Conservation (phyloP, 2,113 vertebrate genomes). For the Apaloderma vittatum region DNA sequence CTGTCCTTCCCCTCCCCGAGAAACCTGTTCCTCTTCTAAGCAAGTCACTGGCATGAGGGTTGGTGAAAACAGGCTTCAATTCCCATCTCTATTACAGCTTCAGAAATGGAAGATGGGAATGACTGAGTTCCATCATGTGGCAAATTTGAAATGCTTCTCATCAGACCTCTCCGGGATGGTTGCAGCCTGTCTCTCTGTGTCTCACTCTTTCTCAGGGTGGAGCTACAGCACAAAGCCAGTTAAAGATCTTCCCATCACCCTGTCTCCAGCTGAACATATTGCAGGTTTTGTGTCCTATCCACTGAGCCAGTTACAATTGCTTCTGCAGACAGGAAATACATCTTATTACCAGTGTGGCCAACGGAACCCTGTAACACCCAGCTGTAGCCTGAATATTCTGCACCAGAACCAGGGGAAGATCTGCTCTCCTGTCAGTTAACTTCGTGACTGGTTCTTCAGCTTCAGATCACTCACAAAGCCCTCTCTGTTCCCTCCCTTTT, state of each 20-base stretch:
- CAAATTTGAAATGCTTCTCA: conserved; percentile 33
- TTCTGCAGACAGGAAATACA: conserved; percentile 5
- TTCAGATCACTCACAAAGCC: not conserved
- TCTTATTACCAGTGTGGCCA: fast-evolving
- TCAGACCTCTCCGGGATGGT: not conserved
- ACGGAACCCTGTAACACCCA: not conserved
- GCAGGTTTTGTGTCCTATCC: not conserved
- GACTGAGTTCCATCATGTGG: conserved; percentile 18
- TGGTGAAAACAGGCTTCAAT: not conserved
- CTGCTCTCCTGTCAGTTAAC: not conserved
- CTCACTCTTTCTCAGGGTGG: not conserved
- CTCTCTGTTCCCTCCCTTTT: not conserved
- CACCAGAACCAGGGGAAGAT: not conserved
- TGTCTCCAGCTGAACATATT: not conserved
- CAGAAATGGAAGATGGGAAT: conserved; percentile 3
- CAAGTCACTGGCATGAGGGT: not conserved
- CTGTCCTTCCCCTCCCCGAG: not conserved
- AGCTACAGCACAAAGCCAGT: not conserved
- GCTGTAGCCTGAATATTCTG: not conserved
- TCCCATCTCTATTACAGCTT: conserved; percentile 10
- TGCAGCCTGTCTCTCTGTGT: not conserved
- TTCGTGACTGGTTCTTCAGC: not conserved
- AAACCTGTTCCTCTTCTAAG: not conserved
- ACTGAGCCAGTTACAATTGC: not conserved
- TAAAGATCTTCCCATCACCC: not conserved